Conservation (phyloP, 2,888 invertebrate genomes). For the Zhuqinia jingwanae region DNA sequence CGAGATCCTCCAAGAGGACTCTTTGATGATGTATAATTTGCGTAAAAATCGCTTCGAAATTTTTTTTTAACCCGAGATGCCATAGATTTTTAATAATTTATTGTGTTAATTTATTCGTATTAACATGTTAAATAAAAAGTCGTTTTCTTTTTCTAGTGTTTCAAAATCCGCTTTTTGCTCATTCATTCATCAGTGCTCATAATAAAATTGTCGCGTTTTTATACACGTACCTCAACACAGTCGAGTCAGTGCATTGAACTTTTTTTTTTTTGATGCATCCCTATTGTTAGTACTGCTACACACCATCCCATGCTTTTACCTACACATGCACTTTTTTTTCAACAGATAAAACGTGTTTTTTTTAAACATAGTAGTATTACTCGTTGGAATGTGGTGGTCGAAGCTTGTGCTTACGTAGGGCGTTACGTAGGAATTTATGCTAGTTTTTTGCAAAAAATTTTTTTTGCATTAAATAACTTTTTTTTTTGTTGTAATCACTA, state of each 20-base stretch:
- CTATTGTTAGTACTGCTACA: too few relatives aligned
- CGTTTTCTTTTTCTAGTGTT: too few relatives aligned
- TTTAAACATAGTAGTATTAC: not conserved
- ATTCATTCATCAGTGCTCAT: too few relatives aligned
- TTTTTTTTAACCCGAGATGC: conserved; percentile 28
- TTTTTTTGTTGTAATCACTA: too few relatives aligned
- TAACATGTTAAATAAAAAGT: not conserved
- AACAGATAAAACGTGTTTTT: conserved; percentile 23
- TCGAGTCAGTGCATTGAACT: conserved; percentile 51
- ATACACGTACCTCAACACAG: too few relatives aligned
- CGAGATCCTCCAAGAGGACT: conserved; percentile 52
- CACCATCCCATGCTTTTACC: not conserved
- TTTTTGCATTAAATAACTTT: too few relatives aligned
- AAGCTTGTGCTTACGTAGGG: too few relatives aligned
- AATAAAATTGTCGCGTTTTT: too few relatives aligned
- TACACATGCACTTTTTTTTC: not conserved
- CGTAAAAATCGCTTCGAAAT: not conserved
- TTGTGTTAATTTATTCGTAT: not conserved
- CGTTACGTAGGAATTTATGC: too few relatives aligned
- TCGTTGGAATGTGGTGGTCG: not conserved
- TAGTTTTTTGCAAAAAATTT: too few relatives aligned
- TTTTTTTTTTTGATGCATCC: conserved; percentile 24
- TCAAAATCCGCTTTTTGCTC: not conserved
- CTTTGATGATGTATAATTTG: conserved; percentile 68
- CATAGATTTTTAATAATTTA: not conserved